phyloP scores from a whole-genome alignment of 2,113 vertebrate genomes.

The Crypturellus undulatus region DNA sequence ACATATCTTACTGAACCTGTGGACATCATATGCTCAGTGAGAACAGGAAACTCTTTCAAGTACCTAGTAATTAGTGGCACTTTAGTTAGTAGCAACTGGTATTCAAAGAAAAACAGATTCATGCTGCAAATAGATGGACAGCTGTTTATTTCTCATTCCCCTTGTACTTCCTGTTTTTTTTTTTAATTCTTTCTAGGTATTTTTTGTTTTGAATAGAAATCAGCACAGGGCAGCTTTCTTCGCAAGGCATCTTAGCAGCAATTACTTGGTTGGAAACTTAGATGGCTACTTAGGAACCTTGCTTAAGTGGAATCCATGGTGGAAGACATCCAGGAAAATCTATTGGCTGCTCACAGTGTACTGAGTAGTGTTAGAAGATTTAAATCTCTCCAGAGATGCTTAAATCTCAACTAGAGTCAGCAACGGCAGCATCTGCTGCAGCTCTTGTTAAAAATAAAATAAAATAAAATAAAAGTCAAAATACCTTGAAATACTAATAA shows the following conservation, averaged over 20 bases:
- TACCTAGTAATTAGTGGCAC: neutral
- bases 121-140: neutral
- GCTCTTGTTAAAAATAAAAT: neutral
- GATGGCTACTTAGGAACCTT: constrained; percentile 61
- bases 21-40: neutral
- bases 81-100: neutral
- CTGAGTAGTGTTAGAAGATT: constrained; percentile 69
- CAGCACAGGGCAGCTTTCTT: constrained; percentile 39
- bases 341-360: constrained; percentile 49
- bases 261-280: constrained; percentile 71
- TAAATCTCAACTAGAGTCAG: constrained; percentile 49
- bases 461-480: neutral
- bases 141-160: neutral
- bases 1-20: neutral
- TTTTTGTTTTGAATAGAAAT: constrained; percentile 65
- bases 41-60: neutral
- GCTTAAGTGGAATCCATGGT: constrained; percentile 68
- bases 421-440: constrained; percentile 36
- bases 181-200: neutral
- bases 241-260: constrained; percentile 58
- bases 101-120: neutral
- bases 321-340: constrained; percentile 76
- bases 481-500: constrained; percentile 12
- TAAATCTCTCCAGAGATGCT: constrained; percentile 70
- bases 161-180: neutral